A percentile compares a stretch with the other conserved stretches of the same genome.
Evolutionary conservation across 2,888 invertebrate species (phyloP).

Genomic region (Boloria selene): DNA sequence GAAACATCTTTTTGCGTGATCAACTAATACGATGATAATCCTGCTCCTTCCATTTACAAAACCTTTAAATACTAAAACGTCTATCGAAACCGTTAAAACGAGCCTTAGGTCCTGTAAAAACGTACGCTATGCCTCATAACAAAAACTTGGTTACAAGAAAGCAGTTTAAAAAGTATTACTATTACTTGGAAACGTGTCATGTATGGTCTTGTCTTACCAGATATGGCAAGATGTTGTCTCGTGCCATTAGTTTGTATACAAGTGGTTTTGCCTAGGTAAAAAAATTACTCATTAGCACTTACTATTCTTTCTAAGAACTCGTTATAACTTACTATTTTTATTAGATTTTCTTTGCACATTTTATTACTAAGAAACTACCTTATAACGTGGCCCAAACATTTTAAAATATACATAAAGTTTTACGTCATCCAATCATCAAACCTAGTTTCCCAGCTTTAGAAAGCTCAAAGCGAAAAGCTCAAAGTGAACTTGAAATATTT

Average conservation of each 20-base stretch:
- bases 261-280: background rate
- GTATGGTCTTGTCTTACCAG: conserved; percentile 1
- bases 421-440: too few relatives aligned
- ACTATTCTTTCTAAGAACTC: background rate
- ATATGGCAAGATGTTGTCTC: conserved; percentile 8
- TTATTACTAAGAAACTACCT: too few relatives aligned
- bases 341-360: too few relatives aligned
- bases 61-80: background rate
- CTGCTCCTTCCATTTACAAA: background rate
- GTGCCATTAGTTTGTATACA: conserved; percentile 10
- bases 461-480: too few relatives aligned
- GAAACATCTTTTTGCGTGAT: background rate
- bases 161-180: conserved; percentile 13
- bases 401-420: too few relatives aligned
- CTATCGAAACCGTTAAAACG: background rate
- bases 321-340: too few relatives aligned
- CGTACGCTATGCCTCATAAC: background rate
- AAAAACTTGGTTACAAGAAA: conserved; percentile 13
- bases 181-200: conserved; percentile 6
- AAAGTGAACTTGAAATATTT: background rate
- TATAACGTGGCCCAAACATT: too few relatives aligned
- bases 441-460: too few relatives aligned
- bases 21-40: background rate
- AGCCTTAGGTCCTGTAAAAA: conserved; percentile 4
- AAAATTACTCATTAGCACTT: background rate